Conservation (phyloP, 2,888 invertebrate species). For the Acronicta alni region DNA sequence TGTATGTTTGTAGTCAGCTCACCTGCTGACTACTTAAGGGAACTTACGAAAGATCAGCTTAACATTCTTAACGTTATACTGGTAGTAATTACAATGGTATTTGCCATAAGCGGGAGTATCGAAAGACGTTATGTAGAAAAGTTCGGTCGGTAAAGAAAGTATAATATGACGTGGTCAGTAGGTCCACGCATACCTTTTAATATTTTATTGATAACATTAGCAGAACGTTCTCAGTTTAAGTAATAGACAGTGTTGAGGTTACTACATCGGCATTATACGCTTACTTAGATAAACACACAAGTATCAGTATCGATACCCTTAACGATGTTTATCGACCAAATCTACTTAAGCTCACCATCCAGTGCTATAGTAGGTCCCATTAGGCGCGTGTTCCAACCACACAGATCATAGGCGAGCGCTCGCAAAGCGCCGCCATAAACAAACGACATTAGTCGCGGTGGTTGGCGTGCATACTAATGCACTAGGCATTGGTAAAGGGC, state of each 20-base stretch:
- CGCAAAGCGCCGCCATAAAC: constrained; percentile 21
- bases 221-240: not conserved
- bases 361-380: constrained; percentile 15
- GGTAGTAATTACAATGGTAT: too few relatives aligned
- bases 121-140: not conserved
- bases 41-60: not conserved
- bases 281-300: not conserved
- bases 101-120: too few relatives aligned
- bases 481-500: constrained; percentile 67
- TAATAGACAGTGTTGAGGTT: constrained; percentile 10
- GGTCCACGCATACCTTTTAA: not conserved
- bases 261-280: not conserved
- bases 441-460: constrained; percentile 54
- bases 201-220: too few relatives aligned
- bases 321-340: constrained; percentile 19
- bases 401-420: constrained; percentile 34
- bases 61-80: too few relatives aligned
- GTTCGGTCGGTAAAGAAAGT: constrained; percentile 2
- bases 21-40: not conserved
- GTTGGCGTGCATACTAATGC: constrained; percentile 61
- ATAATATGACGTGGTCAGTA: too few relatives aligned
- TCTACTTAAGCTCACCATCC: constrained; percentile 20
- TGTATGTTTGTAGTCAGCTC: constrained; percentile 7
- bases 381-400: constrained; percentile 16
- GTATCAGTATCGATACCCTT: constrained; percentile 5